Evolutionary conservation across 2,888 invertebrate species (phyloP).

Genomic region (Litoditis marina): DNA sequence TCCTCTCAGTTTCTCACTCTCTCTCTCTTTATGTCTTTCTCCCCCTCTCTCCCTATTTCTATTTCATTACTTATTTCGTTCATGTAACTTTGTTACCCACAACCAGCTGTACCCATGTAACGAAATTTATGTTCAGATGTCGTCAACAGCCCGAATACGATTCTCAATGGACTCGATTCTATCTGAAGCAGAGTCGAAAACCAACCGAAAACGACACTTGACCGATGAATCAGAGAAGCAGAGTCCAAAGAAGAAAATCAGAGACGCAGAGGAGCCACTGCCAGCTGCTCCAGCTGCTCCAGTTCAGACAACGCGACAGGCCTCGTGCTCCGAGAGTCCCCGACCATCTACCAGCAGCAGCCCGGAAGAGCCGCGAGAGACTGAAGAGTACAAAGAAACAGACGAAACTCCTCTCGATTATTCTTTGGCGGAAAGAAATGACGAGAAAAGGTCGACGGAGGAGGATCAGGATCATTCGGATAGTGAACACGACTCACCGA

Average conservation of each 20-base stretch:
- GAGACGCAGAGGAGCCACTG: not conserved
- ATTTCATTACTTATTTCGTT: no score
- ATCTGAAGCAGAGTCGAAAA: constrained; percentile 7
- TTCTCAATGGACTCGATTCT: constrained; percentile 14
- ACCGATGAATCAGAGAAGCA: not conserved
- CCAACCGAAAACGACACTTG: constrained; percentile 3
- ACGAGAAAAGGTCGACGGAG: constrained; percentile 1
- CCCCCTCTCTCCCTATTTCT: no score
- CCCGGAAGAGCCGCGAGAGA: not conserved
- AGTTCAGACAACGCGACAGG: not conserved
- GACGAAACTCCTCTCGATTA: constrained; percentile 4
- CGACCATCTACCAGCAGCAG: constrained; percentile 13
- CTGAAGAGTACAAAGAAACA: not conserved
- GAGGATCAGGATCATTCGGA: not conserved
- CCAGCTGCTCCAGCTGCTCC: not conserved
- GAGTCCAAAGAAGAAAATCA: not conserved
- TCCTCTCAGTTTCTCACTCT: no score
- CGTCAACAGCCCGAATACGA: no score
- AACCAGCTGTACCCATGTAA: no score
- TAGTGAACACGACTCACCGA: not conserved
- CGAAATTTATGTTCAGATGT: no score
- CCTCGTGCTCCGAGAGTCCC: constrained; percentile 3
- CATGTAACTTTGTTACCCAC: no score
- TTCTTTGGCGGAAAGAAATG: constrained; percentile 4
- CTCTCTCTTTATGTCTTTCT: no score